These are phyloP conservation scores for Irena cyanogastra DNA, from an alignment of 2,113 vertebrate species.

Conservation along the genomic window DNA sequence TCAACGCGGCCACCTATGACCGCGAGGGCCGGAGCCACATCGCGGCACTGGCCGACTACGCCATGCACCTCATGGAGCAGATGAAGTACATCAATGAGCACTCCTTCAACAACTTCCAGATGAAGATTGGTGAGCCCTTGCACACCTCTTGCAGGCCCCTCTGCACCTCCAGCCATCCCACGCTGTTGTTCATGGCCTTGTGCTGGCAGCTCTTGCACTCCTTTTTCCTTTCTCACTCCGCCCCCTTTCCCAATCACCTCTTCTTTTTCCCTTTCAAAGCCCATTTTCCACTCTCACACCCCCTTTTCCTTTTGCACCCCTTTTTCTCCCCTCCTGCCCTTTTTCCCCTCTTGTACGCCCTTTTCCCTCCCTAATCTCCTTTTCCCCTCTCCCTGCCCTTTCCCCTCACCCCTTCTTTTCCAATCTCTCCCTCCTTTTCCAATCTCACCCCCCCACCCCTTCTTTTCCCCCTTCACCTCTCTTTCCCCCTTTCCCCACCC, in stretches of 20 bases:
- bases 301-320: neutral
- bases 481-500: too few relatives aligned
- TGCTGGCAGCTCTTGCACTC: neutral
- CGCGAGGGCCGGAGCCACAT: conserved; percentile 28
- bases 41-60: conserved; percentile 16
- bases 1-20: conserved; percentile 92
- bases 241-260: neutral
- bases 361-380: too few relatives aligned
- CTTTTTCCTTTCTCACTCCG: too few relatives aligned
- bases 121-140: neutral
- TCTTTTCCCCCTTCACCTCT: too few relatives aligned
- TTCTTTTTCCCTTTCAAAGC: neutral
- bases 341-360: too few relatives aligned
- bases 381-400: too few relatives aligned
- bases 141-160: neutral
- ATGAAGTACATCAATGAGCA: conserved; percentile 41
- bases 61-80: conserved; percentile 37
- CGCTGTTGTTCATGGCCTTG: rapidly evolving
- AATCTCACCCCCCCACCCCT: too few relatives aligned
- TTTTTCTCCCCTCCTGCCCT: neutral
- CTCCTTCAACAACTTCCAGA: conserved; percentile 50
- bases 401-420: too few relatives aligned
- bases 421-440: neutral
- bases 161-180: neutral
- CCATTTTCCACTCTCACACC: neutral